phyloP scores from a whole-genome alignment of 2,888 invertebrate genomes.

The Tyria jacobaeae region DNA sequence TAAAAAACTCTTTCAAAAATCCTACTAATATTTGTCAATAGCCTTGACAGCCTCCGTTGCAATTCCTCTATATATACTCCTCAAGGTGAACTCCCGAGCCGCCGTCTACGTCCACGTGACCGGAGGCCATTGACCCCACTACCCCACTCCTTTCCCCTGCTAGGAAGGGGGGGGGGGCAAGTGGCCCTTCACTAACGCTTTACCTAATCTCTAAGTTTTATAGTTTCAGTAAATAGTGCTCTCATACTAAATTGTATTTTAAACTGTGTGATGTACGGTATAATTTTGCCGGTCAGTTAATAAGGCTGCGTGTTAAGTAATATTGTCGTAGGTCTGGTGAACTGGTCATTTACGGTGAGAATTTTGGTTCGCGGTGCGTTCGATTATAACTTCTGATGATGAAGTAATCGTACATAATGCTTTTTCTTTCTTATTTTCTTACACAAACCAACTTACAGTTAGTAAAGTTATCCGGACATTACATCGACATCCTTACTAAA shows the following conservation, averaged over 20 bases:
- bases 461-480: too few species aligned
- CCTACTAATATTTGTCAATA: too few species aligned
- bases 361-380: constrained; percentile 7
- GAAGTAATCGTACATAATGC: not conserved
- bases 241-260: constrained; percentile 12
- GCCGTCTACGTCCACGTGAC: constrained; percentile 32
- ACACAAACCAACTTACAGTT: not conserved
- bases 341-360: not conserved
- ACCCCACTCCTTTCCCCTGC: constrained; percentile 14
- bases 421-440: not conserved
- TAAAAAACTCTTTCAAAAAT: too few species aligned
- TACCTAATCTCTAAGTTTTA: constrained; percentile 9
- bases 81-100: constrained; percentile 31
- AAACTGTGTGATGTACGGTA: not conserved
- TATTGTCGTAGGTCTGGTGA: constrained; percentile 11
- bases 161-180: too few species aligned
- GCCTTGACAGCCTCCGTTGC: not conserved
- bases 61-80: not conserved
- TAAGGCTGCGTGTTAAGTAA: constrained; percentile 10
- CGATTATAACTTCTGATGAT: constrained; percentile 6
- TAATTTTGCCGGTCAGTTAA: constrained; percentile 1
- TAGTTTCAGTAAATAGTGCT: constrained; percentile 13
- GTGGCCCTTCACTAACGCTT: constrained; percentile 39
- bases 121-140: constrained; percentile 33
- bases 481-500: too few species aligned